A percentile compares a stretch with the other conserved stretches of the same genome.
phyloP scores from a whole-genome alignment of 1,140 invertebrate genomes.

The Coptotermes formosanus region DNA sequence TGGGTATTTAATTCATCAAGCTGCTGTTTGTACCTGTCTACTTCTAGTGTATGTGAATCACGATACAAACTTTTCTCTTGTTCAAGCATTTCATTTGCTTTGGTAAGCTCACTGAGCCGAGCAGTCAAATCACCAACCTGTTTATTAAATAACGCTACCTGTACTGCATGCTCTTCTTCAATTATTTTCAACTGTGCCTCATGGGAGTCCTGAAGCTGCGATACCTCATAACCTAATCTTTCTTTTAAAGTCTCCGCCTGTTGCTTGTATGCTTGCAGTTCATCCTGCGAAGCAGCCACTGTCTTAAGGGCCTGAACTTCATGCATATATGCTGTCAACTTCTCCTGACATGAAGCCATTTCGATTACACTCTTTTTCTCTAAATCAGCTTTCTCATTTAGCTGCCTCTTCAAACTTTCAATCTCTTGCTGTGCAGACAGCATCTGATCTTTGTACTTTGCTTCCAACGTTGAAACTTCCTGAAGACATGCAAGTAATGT shows the following conservation, averaged over 20 bases:
- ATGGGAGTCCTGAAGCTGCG: not conserved
- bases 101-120: not conserved
- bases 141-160: not conserved
- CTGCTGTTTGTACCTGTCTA: not conserved
- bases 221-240: not conserved
- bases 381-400: not conserved
- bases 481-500: conserved; percentile 47
- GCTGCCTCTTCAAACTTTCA: not conserved
- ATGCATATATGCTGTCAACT: not conserved
- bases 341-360: not conserved
- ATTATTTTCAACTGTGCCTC: not conserved
- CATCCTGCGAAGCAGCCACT: not conserved
- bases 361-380: not conserved
- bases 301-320: not conserved
- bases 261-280: not conserved
- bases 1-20: not conserved
- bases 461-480: conserved; percentile 46
- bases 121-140: not conserved
- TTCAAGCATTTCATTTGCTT: not conserved
- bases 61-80: not conserved
- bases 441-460: conserved; percentile 52
- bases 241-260: not conserved
- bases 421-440: conserved; percentile 44
- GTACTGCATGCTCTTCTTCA: not conserved
- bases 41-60: not conserved